Percentiles rank a stretch among this genome's conserved stretches.
Evolutionary conservation across 2,888 invertebrate species (phyloP).

Genomic region (Agrochola lota): DNA sequence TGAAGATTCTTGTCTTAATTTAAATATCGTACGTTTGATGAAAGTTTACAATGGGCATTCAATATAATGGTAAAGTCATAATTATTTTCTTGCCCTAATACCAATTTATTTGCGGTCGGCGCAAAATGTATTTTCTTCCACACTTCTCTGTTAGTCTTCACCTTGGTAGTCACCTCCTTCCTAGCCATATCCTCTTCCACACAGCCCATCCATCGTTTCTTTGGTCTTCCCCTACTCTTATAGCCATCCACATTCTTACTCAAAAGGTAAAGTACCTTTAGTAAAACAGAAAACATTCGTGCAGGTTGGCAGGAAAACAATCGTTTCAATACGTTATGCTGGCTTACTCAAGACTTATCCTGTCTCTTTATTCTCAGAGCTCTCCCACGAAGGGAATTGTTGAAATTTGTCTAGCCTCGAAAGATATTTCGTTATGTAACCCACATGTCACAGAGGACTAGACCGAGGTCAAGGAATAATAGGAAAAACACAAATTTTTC

Average conservation of each 20-base stretch:
- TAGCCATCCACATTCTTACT: no score
- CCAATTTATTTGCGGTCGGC: no score
- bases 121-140: background rate
- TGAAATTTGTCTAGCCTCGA: slow-evolving; percentile 27
- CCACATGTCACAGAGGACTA: background rate
- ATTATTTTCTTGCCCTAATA: no score
- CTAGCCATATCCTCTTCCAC: background rate
- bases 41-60: background rate
- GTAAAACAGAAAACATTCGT: background rate
- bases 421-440: slow-evolving; percentile 30
- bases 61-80: background rate
- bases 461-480: slow-evolving; percentile 18
- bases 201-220: background rate
- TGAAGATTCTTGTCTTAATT: background rate
- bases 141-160: background rate
- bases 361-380: slow-evolving; percentile 23
- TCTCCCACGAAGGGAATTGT: slow-evolving; percentile 2
- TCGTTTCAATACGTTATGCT: slow-evolving; percentile 14
- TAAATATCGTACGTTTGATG: background rate
- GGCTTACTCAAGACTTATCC: slow-evolving; percentile 29
- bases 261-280: background rate
- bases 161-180: background rate
- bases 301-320: slow-evolving; percentile 2
- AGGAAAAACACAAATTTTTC: slow-evolving; percentile 30
- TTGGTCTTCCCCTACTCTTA: background rate